Evolutionary conservation across 2,888 invertebrate species (phyloP).

Genomic region (Zele albiditarsus): DNA sequence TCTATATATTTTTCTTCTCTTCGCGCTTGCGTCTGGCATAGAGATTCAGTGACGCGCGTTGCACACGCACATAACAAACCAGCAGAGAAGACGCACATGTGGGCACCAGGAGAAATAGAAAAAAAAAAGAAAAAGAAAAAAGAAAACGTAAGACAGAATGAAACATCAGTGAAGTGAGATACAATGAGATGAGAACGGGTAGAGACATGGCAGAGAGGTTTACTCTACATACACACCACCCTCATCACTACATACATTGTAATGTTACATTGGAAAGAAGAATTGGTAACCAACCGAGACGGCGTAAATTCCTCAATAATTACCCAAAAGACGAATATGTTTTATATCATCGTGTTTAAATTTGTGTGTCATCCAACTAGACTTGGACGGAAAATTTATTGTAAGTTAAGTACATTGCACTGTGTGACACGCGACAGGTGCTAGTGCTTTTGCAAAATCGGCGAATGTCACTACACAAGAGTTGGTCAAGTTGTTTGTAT

Average conservation of each 20-base stretch:
- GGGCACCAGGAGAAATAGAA: slow-evolving; percentile 43
- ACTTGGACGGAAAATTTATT: slow-evolving; percentile 51
- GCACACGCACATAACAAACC: slow-evolving; percentile 28
- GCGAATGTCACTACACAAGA: slow-evolving; percentile 9
- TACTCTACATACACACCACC: slow-evolving; percentile 24
- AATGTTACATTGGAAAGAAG: slow-evolving; percentile 41
- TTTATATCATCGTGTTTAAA: background rate
- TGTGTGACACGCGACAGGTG: slow-evolving; percentile 47
- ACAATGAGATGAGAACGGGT: slow-evolving; percentile 1
- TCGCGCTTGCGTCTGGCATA: slow-evolving; percentile 30
- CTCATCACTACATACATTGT: background rate
- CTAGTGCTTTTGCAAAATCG: slow-evolving; percentile 19
- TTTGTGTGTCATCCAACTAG: slow-evolving; percentile 45
- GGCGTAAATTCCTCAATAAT: slow-evolving; percentile 47
- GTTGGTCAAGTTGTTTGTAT: background rate
- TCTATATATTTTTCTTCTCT: slow-evolving; percentile 35
- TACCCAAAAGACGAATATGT: slow-evolving; percentile 36
- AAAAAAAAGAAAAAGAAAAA: background rate
- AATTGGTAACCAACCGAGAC: slow-evolving; percentile 46
- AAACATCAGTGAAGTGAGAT: background rate
- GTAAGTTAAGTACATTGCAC: slow-evolving; percentile 39
- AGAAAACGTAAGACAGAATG: background rate
- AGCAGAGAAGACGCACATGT: slow-evolving; percentile 47
- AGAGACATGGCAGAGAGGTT: slow-evolving; percentile 1
- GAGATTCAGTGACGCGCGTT: slow-evolving; percentile 30